Percentiles rank a stretch among this genome's conserved stretches.
Conservation (phyloP, 2,888 invertebrate genomes). For the Morpho deidamia region DNA sequence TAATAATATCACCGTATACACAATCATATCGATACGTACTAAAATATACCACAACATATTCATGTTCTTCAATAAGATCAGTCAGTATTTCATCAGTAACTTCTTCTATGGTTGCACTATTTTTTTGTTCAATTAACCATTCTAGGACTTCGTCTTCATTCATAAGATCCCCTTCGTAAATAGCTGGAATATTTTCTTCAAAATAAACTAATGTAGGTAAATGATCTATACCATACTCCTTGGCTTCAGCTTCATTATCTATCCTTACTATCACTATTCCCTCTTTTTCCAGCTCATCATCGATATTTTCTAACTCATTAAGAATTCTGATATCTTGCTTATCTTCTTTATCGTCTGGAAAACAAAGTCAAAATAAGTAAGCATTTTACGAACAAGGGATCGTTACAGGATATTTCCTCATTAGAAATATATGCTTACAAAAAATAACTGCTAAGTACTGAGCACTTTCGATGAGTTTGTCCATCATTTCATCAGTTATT, state of each 20-base stretch:
- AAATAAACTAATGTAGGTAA: constrained; percentile 92
- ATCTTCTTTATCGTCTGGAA: constrained; percentile 90
- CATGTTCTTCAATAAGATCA: constrained; percentile 91
- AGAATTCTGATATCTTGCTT: constrained; percentile 92
- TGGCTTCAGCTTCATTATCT: constrained; percentile 93
- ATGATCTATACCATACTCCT: constrained; percentile 93
- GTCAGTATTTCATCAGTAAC: constrained; percentile 94
- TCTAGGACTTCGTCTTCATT: constrained; percentile 95
- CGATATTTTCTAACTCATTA: constrained; percentile 94
- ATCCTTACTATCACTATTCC: constrained; percentile 94
- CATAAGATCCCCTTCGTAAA: constrained; percentile 94
- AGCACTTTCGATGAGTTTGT: constrained; percentile 88
- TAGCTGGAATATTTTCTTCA: constrained; percentile 93
- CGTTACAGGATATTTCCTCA: too few relatives aligned
- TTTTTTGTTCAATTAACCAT: constrained; percentile 93
- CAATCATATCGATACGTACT: constrained; percentile 75
- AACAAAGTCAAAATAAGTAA: constrained; percentile 27
- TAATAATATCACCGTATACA: background rate
- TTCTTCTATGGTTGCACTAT: constrained; percentile 94
- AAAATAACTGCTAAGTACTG: constrained; percentile 93
- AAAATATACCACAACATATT: constrained; percentile 96
- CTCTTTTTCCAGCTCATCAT: constrained; percentile 93
- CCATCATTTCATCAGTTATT: constrained; percentile 96
- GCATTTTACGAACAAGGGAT: too few relatives aligned
- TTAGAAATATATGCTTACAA: constrained; percentile 80